These are phyloP conservation scores for Leucophenga montana DNA, from an alignment of 2,888 invertebrate genomes.

Conservation along the genomic window DNA sequence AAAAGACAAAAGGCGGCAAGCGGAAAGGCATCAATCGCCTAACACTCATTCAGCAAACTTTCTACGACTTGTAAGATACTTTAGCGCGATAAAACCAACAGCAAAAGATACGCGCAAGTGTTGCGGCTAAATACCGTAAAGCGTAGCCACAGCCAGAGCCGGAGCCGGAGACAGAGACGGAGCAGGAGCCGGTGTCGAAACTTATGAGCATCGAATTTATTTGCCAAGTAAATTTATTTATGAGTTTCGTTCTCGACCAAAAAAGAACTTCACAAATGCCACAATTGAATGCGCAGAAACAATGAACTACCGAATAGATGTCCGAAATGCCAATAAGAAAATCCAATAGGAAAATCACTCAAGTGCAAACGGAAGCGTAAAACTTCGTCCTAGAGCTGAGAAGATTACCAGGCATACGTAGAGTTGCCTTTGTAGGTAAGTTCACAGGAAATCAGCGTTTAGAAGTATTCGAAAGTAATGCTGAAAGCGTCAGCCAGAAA, in stretches of 20 bases:
- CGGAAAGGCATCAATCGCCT: constrained; percentile 52
- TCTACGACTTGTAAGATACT: constrained; percentile 51
- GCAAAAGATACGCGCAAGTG: constrained; percentile 38
- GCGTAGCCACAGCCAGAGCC: no score
- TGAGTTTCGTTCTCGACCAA: constrained; percentile 55
- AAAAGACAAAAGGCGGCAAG: constrained; percentile 44
- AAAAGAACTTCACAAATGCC: constrained; percentile 7
- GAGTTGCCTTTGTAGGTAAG: no score
- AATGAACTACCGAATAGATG: constrained; percentile 39
- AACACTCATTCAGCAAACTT: constrained; percentile 33
- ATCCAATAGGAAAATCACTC: constrained; percentile 57
- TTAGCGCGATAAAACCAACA: constrained; percentile 55
- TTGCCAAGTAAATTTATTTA: constrained; percentile 63
- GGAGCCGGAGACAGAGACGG: no score
- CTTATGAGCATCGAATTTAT: constrained; percentile 59
- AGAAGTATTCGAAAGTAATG: constrained; percentile 33
- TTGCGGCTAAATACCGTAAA: no score
- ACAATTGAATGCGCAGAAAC: constrained; percentile 55
- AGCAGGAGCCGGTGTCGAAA: constrained; percentile 47
- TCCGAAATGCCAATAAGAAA: constrained; percentile 39
- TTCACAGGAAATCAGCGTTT: constrained; percentile 62
- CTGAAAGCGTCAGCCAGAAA: constrained; percentile 33
- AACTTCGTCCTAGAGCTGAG: constrained; percentile 43
- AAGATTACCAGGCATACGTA: constrained; percentile 32
- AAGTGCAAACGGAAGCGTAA: constrained; percentile 63